phyloP scores from a whole-genome alignment of 2,797 vertebrate species.

The Xerus rutilus region DNA sequence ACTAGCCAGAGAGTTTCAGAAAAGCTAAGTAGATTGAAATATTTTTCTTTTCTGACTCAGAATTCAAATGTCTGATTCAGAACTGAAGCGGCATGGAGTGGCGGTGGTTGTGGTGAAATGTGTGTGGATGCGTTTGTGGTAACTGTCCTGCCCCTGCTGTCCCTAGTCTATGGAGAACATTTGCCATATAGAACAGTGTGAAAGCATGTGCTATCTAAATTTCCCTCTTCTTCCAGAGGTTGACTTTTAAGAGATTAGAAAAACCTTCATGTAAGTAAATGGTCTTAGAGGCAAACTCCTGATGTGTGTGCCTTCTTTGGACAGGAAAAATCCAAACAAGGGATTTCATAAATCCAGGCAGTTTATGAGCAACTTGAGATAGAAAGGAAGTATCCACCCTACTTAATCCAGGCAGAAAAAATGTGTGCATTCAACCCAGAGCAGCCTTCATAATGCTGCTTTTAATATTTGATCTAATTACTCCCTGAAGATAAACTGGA shows the following conservation, averaged over 20 bases:
- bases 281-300: not conserved
- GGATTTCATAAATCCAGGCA: not conserved
- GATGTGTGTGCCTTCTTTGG: not conserved
- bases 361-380: not conserved
- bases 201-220: not conserved
- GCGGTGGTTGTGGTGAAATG: not conserved
- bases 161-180: not conserved
- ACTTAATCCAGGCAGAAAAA: not conserved
- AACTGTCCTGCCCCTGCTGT: not conserved
- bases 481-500: not conserved
- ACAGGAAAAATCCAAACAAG: not conserved
- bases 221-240: not conserved
- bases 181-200: not conserved
- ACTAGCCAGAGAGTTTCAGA: constrained; percentile 39
- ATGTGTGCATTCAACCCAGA: not conserved
- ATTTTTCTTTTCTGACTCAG: constrained; percentile 62
- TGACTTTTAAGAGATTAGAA: constrained; percentile 31
- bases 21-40: constrained; percentile 37
- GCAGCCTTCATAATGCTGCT: not conserved
- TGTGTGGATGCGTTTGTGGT: not conserved
- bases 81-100: constrained; percentile 17
- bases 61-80: constrained; percentile 71
- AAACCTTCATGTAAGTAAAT: not conserved
- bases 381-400: not conserved
- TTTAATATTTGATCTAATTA: not conserved